phyloP scores from a whole-genome alignment of 2,113 vertebrate species.

The Prunella fulvescens region DNA sequence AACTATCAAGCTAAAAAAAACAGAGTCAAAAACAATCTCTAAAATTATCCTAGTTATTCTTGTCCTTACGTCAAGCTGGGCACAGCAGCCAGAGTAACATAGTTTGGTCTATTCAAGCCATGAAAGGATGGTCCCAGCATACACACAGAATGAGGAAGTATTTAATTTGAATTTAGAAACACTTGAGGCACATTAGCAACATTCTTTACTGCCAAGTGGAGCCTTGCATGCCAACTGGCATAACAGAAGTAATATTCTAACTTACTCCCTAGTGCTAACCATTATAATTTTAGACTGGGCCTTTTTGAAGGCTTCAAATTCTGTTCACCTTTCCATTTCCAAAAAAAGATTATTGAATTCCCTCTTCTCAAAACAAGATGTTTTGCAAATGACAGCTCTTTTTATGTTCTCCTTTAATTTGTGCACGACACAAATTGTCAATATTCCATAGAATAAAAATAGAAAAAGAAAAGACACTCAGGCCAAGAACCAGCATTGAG shows the following conservation, averaged over 20 bases:
- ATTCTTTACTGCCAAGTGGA: constrained; percentile 11
- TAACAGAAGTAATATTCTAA: not conserved
- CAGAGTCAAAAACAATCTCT: not conserved
- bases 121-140: not conserved
- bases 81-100: not conserved
- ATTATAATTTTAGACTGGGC: not conserved
- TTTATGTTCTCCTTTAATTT: not conserved
- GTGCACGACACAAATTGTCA: not conserved
- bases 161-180: constrained; percentile 54
- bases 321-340: not conserved
- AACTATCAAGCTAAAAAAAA: not conserved
- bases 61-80: not conserved
- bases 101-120: not conserved
- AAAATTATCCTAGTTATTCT: not conserved
- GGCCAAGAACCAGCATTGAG: not conserved
- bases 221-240: constrained; percentile 1
- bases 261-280: not conserved
- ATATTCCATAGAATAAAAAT: not conserved
- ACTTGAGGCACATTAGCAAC: constrained; percentile 13
- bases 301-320: constrained; percentile 5
- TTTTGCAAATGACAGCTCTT: not conserved
- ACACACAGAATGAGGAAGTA: constrained; percentile 5
- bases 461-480: not conserved
- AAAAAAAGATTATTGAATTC: not conserved
- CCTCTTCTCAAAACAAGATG: not conserved